Conservation (phyloP, 1,140 invertebrate genomes). For the Neodiprion pinetum region DNA sequence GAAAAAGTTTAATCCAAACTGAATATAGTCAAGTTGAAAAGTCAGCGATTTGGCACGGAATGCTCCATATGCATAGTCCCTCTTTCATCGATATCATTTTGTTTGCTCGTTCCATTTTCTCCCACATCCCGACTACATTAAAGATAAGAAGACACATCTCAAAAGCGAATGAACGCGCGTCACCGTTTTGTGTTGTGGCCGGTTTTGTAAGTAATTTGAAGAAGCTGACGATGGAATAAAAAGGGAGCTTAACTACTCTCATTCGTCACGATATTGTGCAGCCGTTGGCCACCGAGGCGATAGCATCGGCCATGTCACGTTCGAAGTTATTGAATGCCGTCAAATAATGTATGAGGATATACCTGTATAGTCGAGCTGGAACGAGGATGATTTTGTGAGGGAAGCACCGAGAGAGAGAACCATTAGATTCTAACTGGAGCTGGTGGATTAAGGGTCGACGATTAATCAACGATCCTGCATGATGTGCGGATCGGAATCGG, state of each 20-base stretch:
- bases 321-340: constrained; percentile 52
- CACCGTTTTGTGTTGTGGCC: no score
- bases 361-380: constrained; percentile 31
- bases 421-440: constrained; percentile 2
- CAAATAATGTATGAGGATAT: constrained; percentile 57
- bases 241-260: constrained; percentile 5
- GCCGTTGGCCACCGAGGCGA: constrained; percentile 31
- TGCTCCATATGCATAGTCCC: no score
- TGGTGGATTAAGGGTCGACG: constrained; percentile 4
- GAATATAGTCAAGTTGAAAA: no score
- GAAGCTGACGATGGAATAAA: not conserved
- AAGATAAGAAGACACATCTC: no score
- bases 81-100: no score
- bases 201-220: not conserved
- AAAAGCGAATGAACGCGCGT: no score
- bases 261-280: constrained; percentile 10
- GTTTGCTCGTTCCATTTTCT: no score
- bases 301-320: constrained; percentile 41
- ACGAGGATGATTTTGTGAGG: not conserved
- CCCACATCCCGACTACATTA: no score
- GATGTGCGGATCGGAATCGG: not conserved
- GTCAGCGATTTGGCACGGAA: no score
- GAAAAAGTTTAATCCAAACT: no score
- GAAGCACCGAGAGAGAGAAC: not conserved
- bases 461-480: not conserved